Conservation (phyloP, 2,888 invertebrate species). For the Melanchra persicariae region DNA sequence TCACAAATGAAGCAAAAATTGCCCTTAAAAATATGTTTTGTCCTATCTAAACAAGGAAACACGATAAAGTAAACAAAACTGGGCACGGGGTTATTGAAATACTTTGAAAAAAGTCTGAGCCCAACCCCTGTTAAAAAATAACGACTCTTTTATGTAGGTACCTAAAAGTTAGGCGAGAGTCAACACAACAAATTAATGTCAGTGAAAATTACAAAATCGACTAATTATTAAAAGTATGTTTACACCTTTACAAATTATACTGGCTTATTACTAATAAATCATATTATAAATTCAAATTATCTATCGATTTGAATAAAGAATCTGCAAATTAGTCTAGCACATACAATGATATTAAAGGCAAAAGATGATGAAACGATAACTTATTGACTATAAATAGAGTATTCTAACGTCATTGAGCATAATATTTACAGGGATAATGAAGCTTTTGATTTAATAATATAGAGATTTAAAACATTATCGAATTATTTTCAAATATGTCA, state of each 20-base stretch:
- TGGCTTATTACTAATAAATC: too few relatives aligned
- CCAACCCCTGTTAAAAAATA: not conserved
- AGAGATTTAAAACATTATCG: not conserved
- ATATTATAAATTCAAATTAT: too few relatives aligned
- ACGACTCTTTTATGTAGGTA: slow-evolving; percentile 2
- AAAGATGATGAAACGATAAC: not conserved
- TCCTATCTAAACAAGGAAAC: slow-evolving; percentile 37
- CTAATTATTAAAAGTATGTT: too few relatives aligned
- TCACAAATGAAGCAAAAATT: not conserved
- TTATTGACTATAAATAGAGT: not conserved
- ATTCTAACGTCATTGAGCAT: not conserved
- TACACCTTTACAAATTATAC: too few relatives aligned
- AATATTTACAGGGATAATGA: not conserved
- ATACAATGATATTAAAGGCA: not conserved
- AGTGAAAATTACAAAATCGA: not conserved
- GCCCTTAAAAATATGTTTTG: not conserved
- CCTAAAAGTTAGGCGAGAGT: not conserved
- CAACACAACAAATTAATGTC: slow-evolving; percentile 8
- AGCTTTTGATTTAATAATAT: not conserved
- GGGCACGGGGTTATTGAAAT: slow-evolving; percentile 22
- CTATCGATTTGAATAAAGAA: too few relatives aligned
- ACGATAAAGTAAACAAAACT: slow-evolving; percentile 30
- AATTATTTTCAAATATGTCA: not conserved
- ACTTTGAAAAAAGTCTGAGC: slow-evolving; percentile 11
- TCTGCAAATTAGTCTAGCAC: too few relatives aligned